phyloP scores from a whole-genome alignment of 1,140 invertebrate genomes.

The Procambarus clarkii region DNA sequence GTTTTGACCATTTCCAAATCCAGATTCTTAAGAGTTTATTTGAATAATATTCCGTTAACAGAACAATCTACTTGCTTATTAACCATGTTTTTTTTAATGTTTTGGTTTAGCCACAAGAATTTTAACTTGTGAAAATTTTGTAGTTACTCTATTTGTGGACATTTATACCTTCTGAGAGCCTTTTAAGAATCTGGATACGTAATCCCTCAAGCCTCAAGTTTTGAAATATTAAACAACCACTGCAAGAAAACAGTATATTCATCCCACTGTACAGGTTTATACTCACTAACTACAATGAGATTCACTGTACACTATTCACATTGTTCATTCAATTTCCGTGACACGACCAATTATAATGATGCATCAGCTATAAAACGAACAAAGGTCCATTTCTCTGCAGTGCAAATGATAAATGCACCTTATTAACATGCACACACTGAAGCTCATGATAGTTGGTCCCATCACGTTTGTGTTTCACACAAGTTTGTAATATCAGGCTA shows the following conservation, averaged over 20 bases:
- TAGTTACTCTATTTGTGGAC: too few relatives aligned
- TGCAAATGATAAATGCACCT: conserved; percentile 19
- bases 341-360: conserved; percentile 9
- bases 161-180: background rate
- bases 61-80: too few relatives aligned
- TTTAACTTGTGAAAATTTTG: too few relatives aligned
- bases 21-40: background rate
- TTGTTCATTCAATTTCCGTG: conserved; percentile 43
- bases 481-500: conserved; percentile 51
- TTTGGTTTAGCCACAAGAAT: too few relatives aligned
- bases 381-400: conserved; percentile 9
- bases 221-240: conserved; percentile 47
- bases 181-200: conserved; percentile 31
- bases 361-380: conserved; percentile 21
- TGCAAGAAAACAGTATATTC: conserved; percentile 26
- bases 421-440: conserved; percentile 40
- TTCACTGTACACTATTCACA: conserved; percentile 66
- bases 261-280: conserved; percentile 49
- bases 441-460: conserved; percentile 55
- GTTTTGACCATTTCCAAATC: conserved; percentile 36
- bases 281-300: conserved; percentile 62
- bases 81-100: too few relatives aligned
- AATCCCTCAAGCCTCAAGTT: conserved; percentile 27
- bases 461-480: conserved; percentile 55
- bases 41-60: too few relatives aligned